Conservation (phyloP, 2,113 vertebrate species). For the Guaruba guarouba region DNA sequence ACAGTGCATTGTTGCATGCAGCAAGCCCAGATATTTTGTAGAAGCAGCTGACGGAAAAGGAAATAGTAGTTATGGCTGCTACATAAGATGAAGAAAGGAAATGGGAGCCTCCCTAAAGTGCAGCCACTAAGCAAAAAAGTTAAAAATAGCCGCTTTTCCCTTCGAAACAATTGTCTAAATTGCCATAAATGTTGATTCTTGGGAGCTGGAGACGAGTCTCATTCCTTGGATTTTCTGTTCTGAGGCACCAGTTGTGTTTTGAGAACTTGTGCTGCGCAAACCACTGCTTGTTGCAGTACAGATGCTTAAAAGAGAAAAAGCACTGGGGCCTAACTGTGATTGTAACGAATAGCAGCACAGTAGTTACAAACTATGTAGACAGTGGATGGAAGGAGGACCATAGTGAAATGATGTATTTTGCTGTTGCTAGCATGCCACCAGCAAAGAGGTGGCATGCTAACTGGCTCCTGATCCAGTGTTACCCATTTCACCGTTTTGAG, state of each 20-base stretch:
- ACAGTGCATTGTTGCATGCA: background rate
- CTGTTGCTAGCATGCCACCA: background rate
- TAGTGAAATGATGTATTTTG: background rate
- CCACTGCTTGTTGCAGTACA: background rate
- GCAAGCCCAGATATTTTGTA: background rate
- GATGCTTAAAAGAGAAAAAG: background rate
- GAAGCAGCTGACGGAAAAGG: slow-evolving; percentile 26
- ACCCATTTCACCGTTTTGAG: background rate
- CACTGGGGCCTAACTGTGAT: background rate
- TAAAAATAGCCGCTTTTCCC: slow-evolving; percentile 54
- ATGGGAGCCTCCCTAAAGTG: slow-evolving; percentile 57
- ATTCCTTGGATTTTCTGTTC: slow-evolving; percentile 1
- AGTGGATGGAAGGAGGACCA: background rate
- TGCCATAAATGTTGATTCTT: slow-evolving; percentile 14
- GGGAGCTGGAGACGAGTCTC: background rate
- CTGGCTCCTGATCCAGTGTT: accelerated
- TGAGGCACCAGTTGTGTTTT: background rate
- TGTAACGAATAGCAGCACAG: background rate
- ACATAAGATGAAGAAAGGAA: slow-evolving; percentile 49
- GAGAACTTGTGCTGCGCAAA: background rate
- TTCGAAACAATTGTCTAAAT: slow-evolving; percentile 29
- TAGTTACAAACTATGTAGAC: background rate
- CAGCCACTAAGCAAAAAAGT: slow-evolving; percentile 9
- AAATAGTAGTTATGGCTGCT: slow-evolving; percentile 6
- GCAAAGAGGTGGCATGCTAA: background rate